Evolutionary conservation across 2,888 invertebrate genomes (phyloP).

Genomic region (Apocheima hispidaria): DNA sequence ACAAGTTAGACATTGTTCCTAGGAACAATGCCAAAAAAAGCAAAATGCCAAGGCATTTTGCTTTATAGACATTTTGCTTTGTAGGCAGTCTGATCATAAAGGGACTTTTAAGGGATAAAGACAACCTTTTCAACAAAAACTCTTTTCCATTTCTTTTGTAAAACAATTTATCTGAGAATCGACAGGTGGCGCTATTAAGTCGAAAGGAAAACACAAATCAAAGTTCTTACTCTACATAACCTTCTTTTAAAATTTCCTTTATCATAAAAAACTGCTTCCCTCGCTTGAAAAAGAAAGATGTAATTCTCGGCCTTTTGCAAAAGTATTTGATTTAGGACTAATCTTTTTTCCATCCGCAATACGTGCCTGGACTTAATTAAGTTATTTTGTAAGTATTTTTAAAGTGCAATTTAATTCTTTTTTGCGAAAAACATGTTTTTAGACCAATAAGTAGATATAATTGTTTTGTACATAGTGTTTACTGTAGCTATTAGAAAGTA

Average conservation of each 20-base stretch:
- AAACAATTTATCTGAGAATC: slow-evolving; percentile 6
- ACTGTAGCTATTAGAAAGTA: neutral
- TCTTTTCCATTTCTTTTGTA: neutral
- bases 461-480: neutral
- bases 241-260: slow-evolving; percentile 8
- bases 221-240: slow-evolving; percentile 10
- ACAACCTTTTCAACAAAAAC: slow-evolving; percentile 3
- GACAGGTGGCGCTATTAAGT: slow-evolving; percentile 18
- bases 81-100: too few species aligned
- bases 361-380: slow-evolving; percentile 38
- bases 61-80: too few species aligned
- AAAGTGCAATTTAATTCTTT: neutral
- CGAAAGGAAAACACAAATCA: slow-evolving; percentile 14
- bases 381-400: slow-evolving; percentile 28
- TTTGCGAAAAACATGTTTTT: neutral
- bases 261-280: slow-evolving; percentile 5
- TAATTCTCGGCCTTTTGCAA: slow-evolving; percentile 28
- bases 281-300: slow-evolving; percentile 19
- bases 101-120: too few species aligned
- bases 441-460: neutral
- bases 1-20: too few species aligned
- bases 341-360: slow-evolving; percentile 38
- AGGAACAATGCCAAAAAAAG: too few species aligned
- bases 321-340: slow-evolving; percentile 43
- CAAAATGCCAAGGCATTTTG: too few species aligned